Conservation (phyloP, 2,113 vertebrate species). For the Setophaga kirtlandii region DNA sequence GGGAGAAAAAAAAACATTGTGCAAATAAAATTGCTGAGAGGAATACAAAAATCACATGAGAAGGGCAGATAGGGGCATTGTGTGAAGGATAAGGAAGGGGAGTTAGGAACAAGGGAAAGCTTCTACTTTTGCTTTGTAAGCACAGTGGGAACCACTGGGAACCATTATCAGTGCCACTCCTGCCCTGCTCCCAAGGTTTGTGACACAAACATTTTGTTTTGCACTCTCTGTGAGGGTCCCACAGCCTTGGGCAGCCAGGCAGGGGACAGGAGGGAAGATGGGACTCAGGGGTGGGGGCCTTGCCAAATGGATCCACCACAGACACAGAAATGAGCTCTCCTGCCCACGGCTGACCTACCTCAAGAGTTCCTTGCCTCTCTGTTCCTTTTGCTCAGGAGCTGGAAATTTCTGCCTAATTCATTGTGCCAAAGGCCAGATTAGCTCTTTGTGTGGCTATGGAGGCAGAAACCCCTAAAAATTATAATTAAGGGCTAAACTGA, state of each 20-base stretch:
- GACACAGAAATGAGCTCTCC: neutral
- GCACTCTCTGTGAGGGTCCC: neutral
- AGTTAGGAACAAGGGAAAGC: neutral
- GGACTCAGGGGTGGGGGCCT: neutral
- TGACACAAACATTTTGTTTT: neutral
- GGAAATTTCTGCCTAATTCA: neutral
- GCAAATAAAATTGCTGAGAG: slow-evolving; percentile 23
- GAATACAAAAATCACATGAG: slow-evolving; percentile 22
- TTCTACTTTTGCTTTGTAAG: neutral
- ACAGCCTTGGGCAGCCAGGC: rapidly evolving
- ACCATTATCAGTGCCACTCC: neutral
- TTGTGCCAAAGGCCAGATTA: neutral
- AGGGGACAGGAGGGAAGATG: neutral
- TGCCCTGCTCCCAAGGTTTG: neutral
- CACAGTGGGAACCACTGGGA: neutral
- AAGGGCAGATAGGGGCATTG: slow-evolving; percentile 20
- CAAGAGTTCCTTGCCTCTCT: neutral
- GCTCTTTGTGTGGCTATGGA: neutral
- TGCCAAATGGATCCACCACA: neutral
- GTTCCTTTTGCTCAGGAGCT: neutral
- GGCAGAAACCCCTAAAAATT: neutral
- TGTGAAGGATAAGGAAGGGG: neutral
- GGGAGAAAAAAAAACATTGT: neutral
- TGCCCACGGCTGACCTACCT: neutral
- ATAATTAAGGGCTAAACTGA: neutral